Base-by-base conservation (phyloP, 2,888 invertebrate genomes). In the Lissocephala sabroskyi region DNA sequence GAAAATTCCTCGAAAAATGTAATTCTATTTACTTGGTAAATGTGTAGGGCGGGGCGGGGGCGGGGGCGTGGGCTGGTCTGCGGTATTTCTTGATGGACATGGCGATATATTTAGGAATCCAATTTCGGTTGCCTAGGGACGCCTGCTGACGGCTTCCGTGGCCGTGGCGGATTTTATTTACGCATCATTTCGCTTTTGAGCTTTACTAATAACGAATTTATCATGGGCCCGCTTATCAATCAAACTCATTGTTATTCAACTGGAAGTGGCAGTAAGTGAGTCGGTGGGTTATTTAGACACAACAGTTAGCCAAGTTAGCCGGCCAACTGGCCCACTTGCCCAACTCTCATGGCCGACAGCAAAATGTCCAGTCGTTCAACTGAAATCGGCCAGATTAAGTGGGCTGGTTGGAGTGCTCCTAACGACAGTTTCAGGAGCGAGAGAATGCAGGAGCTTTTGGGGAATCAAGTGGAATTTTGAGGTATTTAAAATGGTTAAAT, bases 151-250 rank as follows among this genome's bases (percentile, higher is more conserved):
- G 37, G 13, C n/a, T n/a, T n/a, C 30, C 30, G 11, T 32, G 11
- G 11, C 3, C 36, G 18, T 49, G 43, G 18, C n/a, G 45, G 49
- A 40, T 47, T 52, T 52, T 59, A 44, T 62, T 65, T 52, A 61
- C 61, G 66, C 63, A 58, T 65, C 70, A 70, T 70, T 65, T 60
- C 58, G 45, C 29, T 16, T 28, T 35, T 56, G 29, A 49, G 46
- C 28, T 50, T n/a, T 60, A 39, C 61, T 60, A 63, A 70, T 65
- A 70, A 58, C 61, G 51, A 51, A 63, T 70, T 65, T 58, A 58
- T 70, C 61, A 65, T 63, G 44, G 63, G n/a, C n/a, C 45, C 41
- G 58, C 70, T 61, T 65, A 70, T 65, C 65, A 70, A 70, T 65
- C 65, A 65, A 52, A 42, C 36, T 54, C 52, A 50, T 45, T 56